Percentiles rank a stretch among this genome's conserved stretches.
Conservation (phyloP, 2,888 invertebrate genomes). For the Colostygia pectinataria region DNA sequence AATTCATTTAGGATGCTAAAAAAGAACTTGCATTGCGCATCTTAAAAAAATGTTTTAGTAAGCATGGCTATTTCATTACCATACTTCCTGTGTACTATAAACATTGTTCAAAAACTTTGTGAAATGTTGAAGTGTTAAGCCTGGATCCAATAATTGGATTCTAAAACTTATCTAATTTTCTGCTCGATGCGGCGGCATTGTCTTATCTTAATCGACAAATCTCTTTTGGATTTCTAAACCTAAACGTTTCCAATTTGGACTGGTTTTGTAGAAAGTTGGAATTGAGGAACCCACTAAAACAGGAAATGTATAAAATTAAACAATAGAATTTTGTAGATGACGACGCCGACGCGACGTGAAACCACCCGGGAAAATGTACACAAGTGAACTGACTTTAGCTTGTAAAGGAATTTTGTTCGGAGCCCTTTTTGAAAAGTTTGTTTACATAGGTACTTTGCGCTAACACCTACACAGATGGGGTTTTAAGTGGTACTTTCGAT, state of each 20-base stretch:
- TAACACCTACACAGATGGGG: constrained; percentile 7
- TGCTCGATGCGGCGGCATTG: constrained; percentile 17
- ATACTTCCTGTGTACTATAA: background rate
- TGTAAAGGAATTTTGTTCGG: constrained; percentile 12
- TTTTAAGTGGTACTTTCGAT: constrained; percentile 4
- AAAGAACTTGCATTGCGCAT: too few relatives aligned
- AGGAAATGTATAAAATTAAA: too few relatives aligned
- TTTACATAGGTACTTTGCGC: constrained; percentile 19
- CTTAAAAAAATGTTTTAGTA: too few relatives aligned
- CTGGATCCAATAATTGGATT: constrained; percentile 25
- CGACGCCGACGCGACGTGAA: too few relatives aligned
- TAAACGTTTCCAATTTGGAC: constrained; percentile 12
- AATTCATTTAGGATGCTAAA: too few relatives aligned
- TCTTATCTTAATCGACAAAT: constrained; percentile 23
- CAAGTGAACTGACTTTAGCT: background rate
- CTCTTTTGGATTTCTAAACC: constrained; percentile 14
- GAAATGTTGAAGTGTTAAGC: constrained; percentile 23
- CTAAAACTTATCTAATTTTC: constrained; percentile 25
- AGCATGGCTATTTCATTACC: background rate
- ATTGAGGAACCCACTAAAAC: background rate
- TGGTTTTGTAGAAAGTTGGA: constrained; percentile 1
- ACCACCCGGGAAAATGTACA: too few relatives aligned
- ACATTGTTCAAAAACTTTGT: constrained; percentile 15
- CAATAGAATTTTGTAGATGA: too few relatives aligned
- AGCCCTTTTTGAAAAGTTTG: constrained; percentile 25